These are phyloP conservation scores for Rhinogobius similis DNA, from an alignment of 2,113 vertebrate genomes.

Conservation along the genomic window DNA sequence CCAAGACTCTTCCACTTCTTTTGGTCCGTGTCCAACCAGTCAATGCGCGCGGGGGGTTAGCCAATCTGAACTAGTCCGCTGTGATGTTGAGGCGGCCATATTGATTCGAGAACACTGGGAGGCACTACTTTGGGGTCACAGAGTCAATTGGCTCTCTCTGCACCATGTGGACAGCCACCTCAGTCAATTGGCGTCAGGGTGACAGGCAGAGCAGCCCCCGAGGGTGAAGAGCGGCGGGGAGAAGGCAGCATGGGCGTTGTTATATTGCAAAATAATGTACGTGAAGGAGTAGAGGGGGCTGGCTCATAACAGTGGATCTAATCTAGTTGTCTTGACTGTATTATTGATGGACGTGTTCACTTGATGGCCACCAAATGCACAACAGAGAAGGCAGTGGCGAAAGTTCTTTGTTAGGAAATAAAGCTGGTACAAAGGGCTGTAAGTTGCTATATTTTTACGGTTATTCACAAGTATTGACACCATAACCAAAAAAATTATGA, in stretches of 20 bases:
- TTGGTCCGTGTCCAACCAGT: constrained; percentile 31
- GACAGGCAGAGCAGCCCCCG: constrained; percentile 32
- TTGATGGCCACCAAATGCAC: background rate
- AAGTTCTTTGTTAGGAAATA: background rate
- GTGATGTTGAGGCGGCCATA: constrained; percentile 50
- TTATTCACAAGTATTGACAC: too few species aligned
- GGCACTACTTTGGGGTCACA: constrained; percentile 59
- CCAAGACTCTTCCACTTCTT: constrained; percentile 30
- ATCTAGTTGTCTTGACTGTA: background rate
- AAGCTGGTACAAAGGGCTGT: background rate
- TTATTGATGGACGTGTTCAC: background rate
- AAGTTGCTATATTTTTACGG: too few species aligned
- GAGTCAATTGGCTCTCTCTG: constrained; percentile 63
- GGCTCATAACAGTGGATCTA: background rate
- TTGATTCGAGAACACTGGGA: constrained; percentile 66
- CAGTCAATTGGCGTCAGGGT: constrained; percentile 65
- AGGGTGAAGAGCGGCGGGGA: constrained; percentile 17
- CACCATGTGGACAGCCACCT: constrained; percentile 51
- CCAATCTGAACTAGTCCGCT: constrained; percentile 48
- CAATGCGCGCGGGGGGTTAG: constrained; percentile 50
- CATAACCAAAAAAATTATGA: too few species aligned
- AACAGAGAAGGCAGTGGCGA: background rate
- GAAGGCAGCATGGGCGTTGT: constrained; percentile 7
- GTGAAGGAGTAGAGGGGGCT: background rate
- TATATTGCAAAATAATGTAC: background rate